Evolutionary conservation across 30 jellyfish, hydroid and myxozoan species (phyloP), one percentile per base, ranked within the genome.

Genomic region (Phacellophora camtschatica): DNA sequence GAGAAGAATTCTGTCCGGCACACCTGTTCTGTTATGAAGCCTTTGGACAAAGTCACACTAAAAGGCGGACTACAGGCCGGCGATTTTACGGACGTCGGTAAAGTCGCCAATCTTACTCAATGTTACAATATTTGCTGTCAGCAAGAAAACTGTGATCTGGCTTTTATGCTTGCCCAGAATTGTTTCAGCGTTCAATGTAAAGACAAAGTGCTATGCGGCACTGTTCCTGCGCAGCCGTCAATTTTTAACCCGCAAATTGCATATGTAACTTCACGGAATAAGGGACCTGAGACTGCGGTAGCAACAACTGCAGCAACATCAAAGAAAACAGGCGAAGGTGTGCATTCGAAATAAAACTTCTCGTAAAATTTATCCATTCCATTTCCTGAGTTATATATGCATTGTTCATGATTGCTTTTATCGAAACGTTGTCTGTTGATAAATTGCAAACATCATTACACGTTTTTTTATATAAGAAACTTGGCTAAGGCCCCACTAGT

Each of bases 31-130:
- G 61, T 83, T 5, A 74, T 88, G 97, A 74, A 68, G 24, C 94
- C 99, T 0, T 30, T 83, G 35, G 90, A 66, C 59, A 82, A 88
- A 73, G 99, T 94, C 5, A 94, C 99, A 3, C 85, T 94, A 36
- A 94, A 94, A 78, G 97, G 97, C 30, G 99, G 99, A 25, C 88
- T 94, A 19, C 99, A 94, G 66, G 96, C 96, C 4, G 99, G 99
- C 3, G 99, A 67, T 61, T 94, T 94, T 77, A 94, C 99, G n/a
- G 99, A 94, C 54, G 92, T 87, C 35, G 99, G 99, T 16, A 82
- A 83, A 63, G 97, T 87, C 8, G 49, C 78, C 19, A 72, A 71
- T 58, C 84, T 94, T 8, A 95, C 79, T 16, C 96, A 94, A 84
- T 94, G 99, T 77, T 94, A 94, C 66, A 93, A 94, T 36, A 87